Base-by-base conservation (phyloP, 2,888 invertebrate species). In the Acrobasis consociella region DNA sequence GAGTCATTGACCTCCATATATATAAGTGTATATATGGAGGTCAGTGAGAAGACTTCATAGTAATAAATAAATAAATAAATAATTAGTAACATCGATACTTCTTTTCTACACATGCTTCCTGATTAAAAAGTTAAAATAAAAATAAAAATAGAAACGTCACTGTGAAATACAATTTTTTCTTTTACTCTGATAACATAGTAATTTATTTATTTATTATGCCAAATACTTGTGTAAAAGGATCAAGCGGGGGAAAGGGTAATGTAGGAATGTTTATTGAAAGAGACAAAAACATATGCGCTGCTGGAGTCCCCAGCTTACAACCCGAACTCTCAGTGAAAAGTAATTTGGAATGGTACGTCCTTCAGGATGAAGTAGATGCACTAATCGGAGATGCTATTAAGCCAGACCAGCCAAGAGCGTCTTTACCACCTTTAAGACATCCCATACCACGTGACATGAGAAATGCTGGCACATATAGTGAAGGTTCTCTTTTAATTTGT, bases 281-380 rank as follows among this genome's bases (percentile, higher is more conserved):
- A 63, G 72, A 71, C 60, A 67, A 72, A 1, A 67, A 70, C 1
- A 67, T 83, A 49, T 76, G 73, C 56, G 80, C 82, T 1, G 83
- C 82, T 1, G 83, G 84, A 0, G 2, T 71, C 37, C 69, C 72
- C 5, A 71, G 70, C 5, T 66, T 67, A 9, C 78, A 81, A 55
- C 62, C 73, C 0, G 63, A 68, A 1, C 16, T 64, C 9, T 16
- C 39, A 0, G 69, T 81, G 0, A 42, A 62, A 2, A 74, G 72
- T n/a, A 59, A 60, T 58, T 63, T 83, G 0, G 62, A 71, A 39
- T 70, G 73, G 51, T 81, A 79, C 51, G 61, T 64, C 1, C 63
- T 82, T 37, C 73, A 81, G 70, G 82, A 84, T n/a, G 75, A 79
- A 70, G 78, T 74, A 0, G 76, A 81, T 60, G 75, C 79, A n/a